These are phyloP conservation scores for Polymixis lichenea DNA, from an alignment of 2,888 invertebrate genomes.

Conservation along the genomic window DNA sequence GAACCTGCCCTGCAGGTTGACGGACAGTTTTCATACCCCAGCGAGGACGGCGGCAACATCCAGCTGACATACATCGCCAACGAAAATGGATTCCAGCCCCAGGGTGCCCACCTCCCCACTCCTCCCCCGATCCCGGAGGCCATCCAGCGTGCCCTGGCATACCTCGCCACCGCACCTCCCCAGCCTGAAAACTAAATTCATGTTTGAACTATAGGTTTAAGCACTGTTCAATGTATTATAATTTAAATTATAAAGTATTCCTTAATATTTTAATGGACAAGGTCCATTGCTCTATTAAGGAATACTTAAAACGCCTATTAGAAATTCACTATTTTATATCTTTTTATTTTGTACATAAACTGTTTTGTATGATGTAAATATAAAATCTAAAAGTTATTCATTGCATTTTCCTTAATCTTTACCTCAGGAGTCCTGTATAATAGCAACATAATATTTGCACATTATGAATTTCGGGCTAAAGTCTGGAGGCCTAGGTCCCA, in stretches of 20 bases:
- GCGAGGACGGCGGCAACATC: constrained; percentile 91
- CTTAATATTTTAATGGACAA: constrained; percentile 45
- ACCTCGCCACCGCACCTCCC: constrained; percentile 92
- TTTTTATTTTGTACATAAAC: constrained; percentile 62
- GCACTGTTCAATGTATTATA: constrained; percentile 57
- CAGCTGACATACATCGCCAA: constrained; percentile 92
- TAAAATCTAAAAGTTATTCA: constrained; percentile 24
- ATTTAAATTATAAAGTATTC: constrained; percentile 48
- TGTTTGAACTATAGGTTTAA: constrained; percentile 61
- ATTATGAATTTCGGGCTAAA: not conserved
- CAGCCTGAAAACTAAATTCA: constrained; percentile 76
- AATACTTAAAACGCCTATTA: constrained; percentile 57
- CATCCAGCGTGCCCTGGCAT: constrained; percentile 92
- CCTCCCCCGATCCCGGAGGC: constrained; percentile 93
- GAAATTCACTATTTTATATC: constrained; percentile 54
- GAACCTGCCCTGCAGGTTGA: constrained; percentile 89
- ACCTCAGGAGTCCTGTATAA: not conserved
- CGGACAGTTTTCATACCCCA: constrained; percentile 92
- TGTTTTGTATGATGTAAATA: constrained; percentile 58
- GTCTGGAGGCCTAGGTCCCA: too few relatives aligned
- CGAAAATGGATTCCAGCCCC: constrained; percentile 93
- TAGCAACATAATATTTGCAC: too few relatives aligned
- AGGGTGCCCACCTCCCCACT: constrained; percentile 91
- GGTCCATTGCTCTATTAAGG: constrained; percentile 45
- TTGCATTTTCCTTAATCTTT: constrained; percentile 29